Percentiles rank a stretch among this genome's conserved stretches.
phyloP scores from a whole-genome alignment of 2,113 vertebrate genomes.

The Geococcyx californianus region DNA sequence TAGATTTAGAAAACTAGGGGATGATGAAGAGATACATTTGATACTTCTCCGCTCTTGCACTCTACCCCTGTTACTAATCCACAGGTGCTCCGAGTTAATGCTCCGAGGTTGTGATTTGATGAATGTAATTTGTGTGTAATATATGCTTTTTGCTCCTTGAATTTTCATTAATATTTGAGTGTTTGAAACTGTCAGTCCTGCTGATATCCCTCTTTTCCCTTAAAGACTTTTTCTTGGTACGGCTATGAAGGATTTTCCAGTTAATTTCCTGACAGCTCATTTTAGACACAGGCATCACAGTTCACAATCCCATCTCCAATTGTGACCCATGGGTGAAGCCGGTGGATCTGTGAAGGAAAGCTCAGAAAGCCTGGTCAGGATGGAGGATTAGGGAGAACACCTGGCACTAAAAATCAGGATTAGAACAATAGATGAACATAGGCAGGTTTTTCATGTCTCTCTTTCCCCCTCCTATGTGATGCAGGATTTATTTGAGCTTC shows the following conservation, averaged over 20 bases:
- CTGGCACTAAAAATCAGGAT: fast-evolving
- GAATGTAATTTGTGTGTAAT: neutral
- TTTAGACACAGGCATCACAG: fast-evolving
- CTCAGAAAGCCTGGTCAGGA: neutral
- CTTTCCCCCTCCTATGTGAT: no score
- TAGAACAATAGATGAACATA: neutral
- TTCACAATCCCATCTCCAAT: neutral
- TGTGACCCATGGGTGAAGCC: neutral
- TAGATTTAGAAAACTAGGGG: neutral
- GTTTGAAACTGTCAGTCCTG: neutral
- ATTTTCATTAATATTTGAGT: neutral
- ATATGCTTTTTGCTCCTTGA: neutral
- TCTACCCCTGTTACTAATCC: neutral
- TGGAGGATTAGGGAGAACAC: neutral
- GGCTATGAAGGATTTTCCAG: neutral
- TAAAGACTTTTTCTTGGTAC: fast-evolving
- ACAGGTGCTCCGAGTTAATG: neutral
- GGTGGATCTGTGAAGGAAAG: neutral
- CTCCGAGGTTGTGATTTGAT: neutral
- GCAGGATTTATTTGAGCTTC: neutral
- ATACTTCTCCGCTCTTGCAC: fast-evolving
- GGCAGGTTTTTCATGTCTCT: neutral
- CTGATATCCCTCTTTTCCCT: fast-evolving
- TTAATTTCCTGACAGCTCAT: neutral
- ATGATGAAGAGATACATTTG: neutral